Evolutionary conservation across 2,113 vertebrate genomes (phyloP), one percentile per base, ranked within the genome.

Genomic region (Stercorarius parasiticus): DNA sequence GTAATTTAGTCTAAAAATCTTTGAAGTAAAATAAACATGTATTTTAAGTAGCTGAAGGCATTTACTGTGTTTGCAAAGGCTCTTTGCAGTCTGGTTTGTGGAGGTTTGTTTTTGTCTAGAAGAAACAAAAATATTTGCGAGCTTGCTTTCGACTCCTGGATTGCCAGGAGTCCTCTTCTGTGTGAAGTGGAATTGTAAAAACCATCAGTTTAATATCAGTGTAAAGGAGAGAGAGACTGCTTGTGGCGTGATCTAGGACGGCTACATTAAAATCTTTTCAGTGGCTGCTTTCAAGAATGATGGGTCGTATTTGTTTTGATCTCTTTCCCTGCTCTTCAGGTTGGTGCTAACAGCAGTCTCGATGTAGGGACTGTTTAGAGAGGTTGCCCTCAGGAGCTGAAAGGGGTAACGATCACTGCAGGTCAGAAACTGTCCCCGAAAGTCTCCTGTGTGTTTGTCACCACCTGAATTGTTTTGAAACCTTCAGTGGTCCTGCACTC

Each of bases 11-110:
- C 85, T 96, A 72, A 95, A 97, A 95, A 86, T 77, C 84, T 93
- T 96, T 90, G 90, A 96, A 94, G 81, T 88, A 95, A 98, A 97
- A 96, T 93, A 98, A 97, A 96, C 42, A n/a, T 52, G 34, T 91
- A 45, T 96, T 97, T 96, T 91, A 93, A 93, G 81, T 82, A 95
- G 74, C 76, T 70, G 16, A 93, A 96, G 65, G 88, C 59, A 73
- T 96, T 94, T 96, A 66, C 81, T 96, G 2, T 95, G 77, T 90
- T 96, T 95, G 65, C 50, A 92, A 88, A 84, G 78, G 49, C 88
- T 95, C 73, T 91, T 90, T 73, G 81, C 67, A 55, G 71, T 83
- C 82, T 78, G 70, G 16, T 88, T 93, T 59, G 64, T 67, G 62
- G 74, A 73, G 81, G 32, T 79, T 91, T 93, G 70, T 53, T 92